These are phyloP conservation scores for Philaethria dido DNA, from an alignment of 2,888 invertebrate species.

Conservation along the genomic window DNA sequence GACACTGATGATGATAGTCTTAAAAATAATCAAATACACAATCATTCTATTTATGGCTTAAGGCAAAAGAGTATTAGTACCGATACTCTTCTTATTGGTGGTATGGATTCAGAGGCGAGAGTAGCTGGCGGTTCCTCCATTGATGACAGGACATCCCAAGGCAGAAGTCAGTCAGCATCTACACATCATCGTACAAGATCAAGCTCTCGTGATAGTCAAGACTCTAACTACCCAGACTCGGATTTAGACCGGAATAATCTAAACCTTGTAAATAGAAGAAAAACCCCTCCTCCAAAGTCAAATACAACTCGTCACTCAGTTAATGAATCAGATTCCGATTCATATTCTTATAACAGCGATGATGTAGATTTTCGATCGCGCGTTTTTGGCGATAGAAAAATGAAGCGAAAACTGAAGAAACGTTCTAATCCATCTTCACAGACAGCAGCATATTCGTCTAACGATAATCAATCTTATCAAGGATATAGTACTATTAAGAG, in stretches of 20 bases:
- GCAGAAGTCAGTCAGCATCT: conserved; percentile 58
- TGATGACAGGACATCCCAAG: conserved; percentile 56
- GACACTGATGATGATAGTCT: conserved; percentile 63
- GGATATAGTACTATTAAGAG: conserved; percentile 69
- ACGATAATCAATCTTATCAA: conserved; percentile 53
- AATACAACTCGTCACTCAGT: conserved; percentile 50
- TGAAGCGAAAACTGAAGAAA: conserved; percentile 61
- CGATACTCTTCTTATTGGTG: conserved; percentile 65
- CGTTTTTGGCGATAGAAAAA: conserved; percentile 66
- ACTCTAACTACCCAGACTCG: conserved; percentile 67
- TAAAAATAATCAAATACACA: conserved; percentile 46
- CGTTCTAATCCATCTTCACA: conserved; percentile 42
- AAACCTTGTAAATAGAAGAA: conserved; percentile 50
- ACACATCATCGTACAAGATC: conserved; percentile 59
- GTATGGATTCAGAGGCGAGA: conserved; percentile 51
- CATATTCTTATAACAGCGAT: conserved; percentile 71
- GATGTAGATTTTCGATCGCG: conserved; percentile 74
- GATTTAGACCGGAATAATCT: conserved; percentile 56
- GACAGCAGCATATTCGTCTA: conserved; percentile 24
- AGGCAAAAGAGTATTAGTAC: conserved; percentile 63
- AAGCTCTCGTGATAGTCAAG: conserved; percentile 67
- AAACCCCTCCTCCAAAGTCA: conserved; percentile 43
- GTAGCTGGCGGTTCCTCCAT: conserved; percentile 53
- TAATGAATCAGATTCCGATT: conserved; percentile 68
- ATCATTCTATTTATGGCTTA: conserved; percentile 43